Base-by-base conservation (phyloP, 2,113 vertebrate genomes). In the Eleginops maclovinus region DNA sequence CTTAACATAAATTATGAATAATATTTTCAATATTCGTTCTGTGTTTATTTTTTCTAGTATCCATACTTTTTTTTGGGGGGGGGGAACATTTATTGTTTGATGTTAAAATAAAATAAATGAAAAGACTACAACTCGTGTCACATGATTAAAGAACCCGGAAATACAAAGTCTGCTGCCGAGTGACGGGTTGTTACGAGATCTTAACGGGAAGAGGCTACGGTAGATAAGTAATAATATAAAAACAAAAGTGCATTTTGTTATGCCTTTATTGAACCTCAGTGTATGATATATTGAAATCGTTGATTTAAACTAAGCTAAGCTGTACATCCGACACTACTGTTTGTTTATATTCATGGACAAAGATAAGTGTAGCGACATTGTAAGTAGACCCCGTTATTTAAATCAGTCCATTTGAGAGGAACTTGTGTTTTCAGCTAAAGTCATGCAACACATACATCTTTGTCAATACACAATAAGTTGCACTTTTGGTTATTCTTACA, bases 291-390 rank as follows among this genome's bases (percentile, higher is more conserved):
- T 16, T 50, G 6, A 51, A 43, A 9, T 12, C 19, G 22, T 41
- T 13, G 2, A 1, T 41, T 43, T 22, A 4, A n/a, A n/a, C n/a
- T n/a, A 65, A 40, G 15, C 43, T 10, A 14, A 65, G 21, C 40
- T 19, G 22, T 31, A 16, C 55, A 36, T 21, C 2, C 19, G 26
- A 2, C 59, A 56, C 53, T 8, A 0, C 55, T 4, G 58, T 13
- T 17, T 50, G 40, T 72, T 81, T 31, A 58, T 22, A 62, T 65
- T 66, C 47, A 94, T 94, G 93, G 94, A 94, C 86, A 94, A 93
- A 92, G 91, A 93, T 67, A 93, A 87, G 84, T 24, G 75, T 44
- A 47, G 73, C 81, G 93, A 92, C 61, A 77, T 64, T 64, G 94
- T 94, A 79, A 93, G 94, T 94, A 74, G 21, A 19, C 21, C 22